Evolutionary conservation across 2,797 vertebrate genomes (phyloP).

Genomic region (Steatocranus sp.): DNA sequence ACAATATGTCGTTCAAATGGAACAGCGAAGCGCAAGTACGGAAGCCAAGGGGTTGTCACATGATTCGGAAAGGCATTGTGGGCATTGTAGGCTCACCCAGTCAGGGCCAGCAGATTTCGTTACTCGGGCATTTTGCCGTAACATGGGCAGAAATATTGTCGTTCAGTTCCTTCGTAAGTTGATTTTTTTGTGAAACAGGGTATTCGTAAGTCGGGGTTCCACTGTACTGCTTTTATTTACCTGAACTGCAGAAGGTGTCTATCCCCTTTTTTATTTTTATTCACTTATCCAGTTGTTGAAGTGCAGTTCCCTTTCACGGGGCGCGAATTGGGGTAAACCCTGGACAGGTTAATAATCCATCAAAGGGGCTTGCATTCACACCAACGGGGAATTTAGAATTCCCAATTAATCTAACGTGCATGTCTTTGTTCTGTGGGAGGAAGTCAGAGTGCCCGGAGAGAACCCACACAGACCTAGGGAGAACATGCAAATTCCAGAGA

Average conservation of each 20-base stretch:
- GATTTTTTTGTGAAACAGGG: no score
- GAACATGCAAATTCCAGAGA: background rate
- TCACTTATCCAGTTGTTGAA: background rate
- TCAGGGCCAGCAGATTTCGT: no score
- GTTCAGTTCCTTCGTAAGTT: no score
- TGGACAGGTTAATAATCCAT: background rate
- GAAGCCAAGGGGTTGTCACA: no score
- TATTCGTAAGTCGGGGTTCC: no score
- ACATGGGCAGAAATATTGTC: no score
- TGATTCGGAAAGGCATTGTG: no score
- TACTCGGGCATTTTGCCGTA: no score
- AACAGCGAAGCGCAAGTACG: no score
- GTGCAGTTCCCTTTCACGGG: background rate
- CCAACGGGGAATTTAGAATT: background rate
- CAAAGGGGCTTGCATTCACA: background rate
- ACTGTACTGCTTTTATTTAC: background rate
- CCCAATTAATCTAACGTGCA: background rate
- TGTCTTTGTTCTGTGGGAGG: background rate
- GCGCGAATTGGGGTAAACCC: background rate
- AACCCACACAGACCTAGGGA: background rate
- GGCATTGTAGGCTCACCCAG: no score
- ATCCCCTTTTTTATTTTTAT: background rate
- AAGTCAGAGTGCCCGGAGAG: rapidly evolving
- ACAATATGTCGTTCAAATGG: no score
- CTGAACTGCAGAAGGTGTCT: background rate